A percentile compares a stretch with the other conserved stretches of the same genome.
These are phyloP conservation scores for Lepidurus arcticus DNA, from an alignment of 1,140 invertebrate genomes.

Conservation along the genomic window DNA sequence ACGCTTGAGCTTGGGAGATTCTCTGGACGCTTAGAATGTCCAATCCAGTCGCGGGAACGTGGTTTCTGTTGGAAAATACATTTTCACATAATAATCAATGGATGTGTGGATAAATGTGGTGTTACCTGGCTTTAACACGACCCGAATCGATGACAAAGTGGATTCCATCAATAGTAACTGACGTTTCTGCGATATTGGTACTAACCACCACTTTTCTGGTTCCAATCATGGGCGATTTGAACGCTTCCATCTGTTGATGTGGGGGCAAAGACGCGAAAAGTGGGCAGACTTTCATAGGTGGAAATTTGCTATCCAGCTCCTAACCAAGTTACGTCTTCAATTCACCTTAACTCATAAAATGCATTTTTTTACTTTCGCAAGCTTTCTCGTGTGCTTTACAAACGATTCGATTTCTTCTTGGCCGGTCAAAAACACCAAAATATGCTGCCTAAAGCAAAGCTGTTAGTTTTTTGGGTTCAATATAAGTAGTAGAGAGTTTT, in stretches of 20 bases:
- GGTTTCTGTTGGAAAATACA: constrained; percentile 49
- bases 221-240: constrained; percentile 58
- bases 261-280: constrained; percentile 76
- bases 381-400: constrained; percentile 64
- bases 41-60: constrained; percentile 72
- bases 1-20: constrained; percentile 85
- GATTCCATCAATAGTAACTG: constrained; percentile 87
- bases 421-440: constrained; percentile 96
- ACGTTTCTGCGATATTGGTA: constrained; percentile 98
- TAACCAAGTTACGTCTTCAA: constrained; percentile 33
- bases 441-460: constrained; percentile 58
- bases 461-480: constrained; percentile 28
- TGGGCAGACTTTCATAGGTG: constrained; percentile 63
- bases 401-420: constrained; percentile 97
- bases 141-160: constrained; percentile 92
- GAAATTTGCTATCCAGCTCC: constrained; percentile 49
- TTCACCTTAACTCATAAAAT: not conserved
- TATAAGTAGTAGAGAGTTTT: not conserved
- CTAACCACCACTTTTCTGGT: constrained; percentile 83
- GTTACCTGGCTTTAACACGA: constrained; percentile 78
- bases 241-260: constrained; percentile 70
- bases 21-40: constrained; percentile 74
- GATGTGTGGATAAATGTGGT: not conserved
- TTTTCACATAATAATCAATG: not conserved
- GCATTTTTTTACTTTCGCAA: constrained; percentile 52